phyloP scores from a whole-genome alignment of 1,140 invertebrate genomes.

The Platorchestia sp. region DNA sequence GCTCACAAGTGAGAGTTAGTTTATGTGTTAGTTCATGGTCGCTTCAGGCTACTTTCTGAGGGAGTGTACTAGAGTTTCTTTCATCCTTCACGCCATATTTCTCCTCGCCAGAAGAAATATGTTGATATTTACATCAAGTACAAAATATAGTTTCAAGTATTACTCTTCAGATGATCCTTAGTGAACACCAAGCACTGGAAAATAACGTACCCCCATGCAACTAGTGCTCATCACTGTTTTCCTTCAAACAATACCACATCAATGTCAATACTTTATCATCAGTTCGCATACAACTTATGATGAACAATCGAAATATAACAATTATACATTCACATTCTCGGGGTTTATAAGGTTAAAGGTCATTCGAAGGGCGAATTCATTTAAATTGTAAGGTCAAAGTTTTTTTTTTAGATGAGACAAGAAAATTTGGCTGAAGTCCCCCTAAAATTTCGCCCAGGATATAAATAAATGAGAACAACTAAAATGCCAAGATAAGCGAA shows the following conservation, averaged over 20 bases:
- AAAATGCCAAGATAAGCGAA: not conserved
- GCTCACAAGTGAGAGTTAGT: too few relatives aligned
- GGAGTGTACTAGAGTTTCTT: too few relatives aligned
- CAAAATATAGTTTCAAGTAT: not conserved
- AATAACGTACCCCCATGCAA: not conserved
- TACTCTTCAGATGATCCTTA: not conserved
- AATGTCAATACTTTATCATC: not conserved
- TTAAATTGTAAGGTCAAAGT: too few relatives aligned
- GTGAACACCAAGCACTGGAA: not conserved
- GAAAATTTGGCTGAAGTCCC: too few relatives aligned
- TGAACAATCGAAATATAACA: not conserved
- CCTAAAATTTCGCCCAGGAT: too few relatives aligned
- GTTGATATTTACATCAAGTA: not conserved
- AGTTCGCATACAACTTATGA: not conserved
- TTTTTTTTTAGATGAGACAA: too few relatives aligned
- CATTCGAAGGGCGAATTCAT: too few relatives aligned
- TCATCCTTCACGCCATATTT: too few relatives aligned
- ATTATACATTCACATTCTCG: not conserved
- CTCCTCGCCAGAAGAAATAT: too few relatives aligned
- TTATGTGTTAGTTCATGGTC: too few relatives aligned
- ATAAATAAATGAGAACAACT: not conserved
- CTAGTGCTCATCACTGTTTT: not conserved
- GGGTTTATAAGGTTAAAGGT: not conserved
- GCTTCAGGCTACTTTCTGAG: too few relatives aligned
- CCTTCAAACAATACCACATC: not conserved